A percentile compares a stretch with the other conserved stretches of the same genome.
phyloP scores from a whole-genome alignment of 30 jellyfish, hydroid and myxozoan species.

The Phacellophora camtschatica region DNA sequence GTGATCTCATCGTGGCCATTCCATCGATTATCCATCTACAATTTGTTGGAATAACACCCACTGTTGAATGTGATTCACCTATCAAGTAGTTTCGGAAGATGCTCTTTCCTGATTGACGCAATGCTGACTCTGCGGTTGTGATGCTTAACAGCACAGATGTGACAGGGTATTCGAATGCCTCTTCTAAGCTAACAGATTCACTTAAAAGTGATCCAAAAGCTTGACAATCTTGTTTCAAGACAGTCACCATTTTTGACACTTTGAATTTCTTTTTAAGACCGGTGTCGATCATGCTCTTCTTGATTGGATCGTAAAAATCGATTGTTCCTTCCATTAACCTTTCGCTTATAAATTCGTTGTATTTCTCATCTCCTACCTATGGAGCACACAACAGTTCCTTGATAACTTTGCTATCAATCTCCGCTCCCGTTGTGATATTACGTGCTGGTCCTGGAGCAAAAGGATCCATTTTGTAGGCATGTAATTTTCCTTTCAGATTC shows the following conservation, averaged over 20 bases:
- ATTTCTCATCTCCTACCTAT: conserved; percentile 8
- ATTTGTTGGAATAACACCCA: neutral
- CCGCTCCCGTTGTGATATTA: conserved; percentile 8
- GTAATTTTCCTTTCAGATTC: neutral
- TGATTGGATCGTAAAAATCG: conserved; percentile 3
- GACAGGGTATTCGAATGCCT: conserved; percentile 26
- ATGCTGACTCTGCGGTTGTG: neutral
- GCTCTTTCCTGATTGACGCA: neutral
- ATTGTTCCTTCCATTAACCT: conserved; percentile 19
- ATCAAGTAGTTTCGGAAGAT: neutral
- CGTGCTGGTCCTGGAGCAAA: no score
- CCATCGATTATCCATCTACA: no score
- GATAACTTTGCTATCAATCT: neutral
- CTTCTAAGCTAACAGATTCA: conserved; percentile 15
- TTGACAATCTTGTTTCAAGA: conserved; percentile 47
- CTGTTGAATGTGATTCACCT: neutral
- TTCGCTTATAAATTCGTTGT: neutral
- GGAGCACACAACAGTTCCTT: conserved; percentile 18
- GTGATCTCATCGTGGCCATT: no score
- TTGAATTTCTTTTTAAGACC: conserved; percentile 16
- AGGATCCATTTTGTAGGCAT: neutral
- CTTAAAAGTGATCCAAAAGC: conserved; percentile 26
- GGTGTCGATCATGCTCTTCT: conserved; percentile 22
- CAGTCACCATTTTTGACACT: neutral
- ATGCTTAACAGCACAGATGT: conserved; percentile 18